Evolutionary conservation across 2,888 invertebrate species (phyloP).

Genomic region (Cremastinae sp.): DNA sequence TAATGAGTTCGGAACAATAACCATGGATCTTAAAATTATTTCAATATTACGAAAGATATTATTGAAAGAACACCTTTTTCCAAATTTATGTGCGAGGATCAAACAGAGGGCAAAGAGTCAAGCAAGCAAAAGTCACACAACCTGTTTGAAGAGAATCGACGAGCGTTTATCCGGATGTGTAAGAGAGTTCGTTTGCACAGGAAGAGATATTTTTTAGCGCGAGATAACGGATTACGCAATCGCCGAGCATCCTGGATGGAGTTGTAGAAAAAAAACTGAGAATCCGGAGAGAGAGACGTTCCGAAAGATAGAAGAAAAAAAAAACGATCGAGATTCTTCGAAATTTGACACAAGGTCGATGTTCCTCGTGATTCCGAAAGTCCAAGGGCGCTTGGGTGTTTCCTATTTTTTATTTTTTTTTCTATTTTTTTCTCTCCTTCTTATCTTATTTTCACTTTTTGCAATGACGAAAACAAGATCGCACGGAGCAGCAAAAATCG

Average conservation of each 20-base stretch:
- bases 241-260: not conserved
- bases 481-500: not conserved
- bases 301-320: slow-evolving; percentile 41
- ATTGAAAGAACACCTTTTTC: no score
- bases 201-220: slow-evolving; percentile 10
- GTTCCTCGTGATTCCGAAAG: slow-evolving; percentile 28
- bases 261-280: not conserved
- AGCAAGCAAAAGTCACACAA: no score
- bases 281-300: slow-evolving; percentile 1
- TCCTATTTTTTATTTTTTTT: no score
- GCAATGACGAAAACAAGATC: slow-evolving; percentile 14
- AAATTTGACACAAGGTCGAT: slow-evolving; percentile 75
- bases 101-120: no score
- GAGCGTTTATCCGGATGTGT: no score
- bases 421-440: no score
- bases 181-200: not conserved
- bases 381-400: slow-evolving; percentile 31
- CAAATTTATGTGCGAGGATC: no score
- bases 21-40: no score
- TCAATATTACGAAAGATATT: no score
- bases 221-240: slow-evolving; percentile 7
- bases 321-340: slow-evolving; percentile 29
- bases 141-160: not conserved
- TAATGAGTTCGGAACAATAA: no score
- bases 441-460: slow-evolving; percentile 1